Evolutionary conservation across 2,888 invertebrate species (phyloP).

Genomic region (Temnothorax ravouxi): DNA sequence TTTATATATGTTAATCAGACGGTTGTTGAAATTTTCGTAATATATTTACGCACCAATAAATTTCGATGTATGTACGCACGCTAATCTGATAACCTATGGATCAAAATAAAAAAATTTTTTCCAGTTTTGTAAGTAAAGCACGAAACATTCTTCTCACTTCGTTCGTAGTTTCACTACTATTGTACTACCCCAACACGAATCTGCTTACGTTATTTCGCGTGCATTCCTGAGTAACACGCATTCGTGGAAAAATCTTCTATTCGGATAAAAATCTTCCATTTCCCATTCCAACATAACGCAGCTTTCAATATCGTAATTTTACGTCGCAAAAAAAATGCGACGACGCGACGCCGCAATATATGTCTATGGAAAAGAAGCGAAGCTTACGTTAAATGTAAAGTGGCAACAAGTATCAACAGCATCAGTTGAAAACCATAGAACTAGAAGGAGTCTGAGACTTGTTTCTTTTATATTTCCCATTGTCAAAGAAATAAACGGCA

Average conservation of each 20-base stretch:
- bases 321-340: slow-evolving; percentile 7
- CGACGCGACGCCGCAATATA: not conserved
- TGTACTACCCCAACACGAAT: not conserved
- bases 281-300: not conserved
- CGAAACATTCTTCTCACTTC: not conserved
- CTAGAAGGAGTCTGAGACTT: slow-evolving; percentile 4
- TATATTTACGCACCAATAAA: slow-evolving; percentile 50
- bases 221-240: not conserved
- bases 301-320: not conserved
- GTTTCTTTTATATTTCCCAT: slow-evolving; percentile 3
- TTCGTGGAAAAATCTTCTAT: not conserved
- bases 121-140: slow-evolving; percentile 9
- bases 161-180: not conserved
- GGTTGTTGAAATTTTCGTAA: slow-evolving; percentile 28
- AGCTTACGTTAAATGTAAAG: slow-evolving; percentile 13
- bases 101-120: slow-evolving; percentile 25
- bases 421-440: slow-evolving; percentile 4
- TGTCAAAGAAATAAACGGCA: not conserved
- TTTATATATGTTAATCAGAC: slow-evolving; percentile 46
- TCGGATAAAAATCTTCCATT: slow-evolving; percentile 1
- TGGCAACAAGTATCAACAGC: not conserved
- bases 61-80: slow-evolving; percentile 71
- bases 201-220: not conserved
- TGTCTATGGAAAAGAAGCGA: slow-evolving; percentile 22
- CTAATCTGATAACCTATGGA: not conserved